Conservation (phyloP, 2,797 vertebrate genomes). For the Lagodon rhomboides region DNA sequence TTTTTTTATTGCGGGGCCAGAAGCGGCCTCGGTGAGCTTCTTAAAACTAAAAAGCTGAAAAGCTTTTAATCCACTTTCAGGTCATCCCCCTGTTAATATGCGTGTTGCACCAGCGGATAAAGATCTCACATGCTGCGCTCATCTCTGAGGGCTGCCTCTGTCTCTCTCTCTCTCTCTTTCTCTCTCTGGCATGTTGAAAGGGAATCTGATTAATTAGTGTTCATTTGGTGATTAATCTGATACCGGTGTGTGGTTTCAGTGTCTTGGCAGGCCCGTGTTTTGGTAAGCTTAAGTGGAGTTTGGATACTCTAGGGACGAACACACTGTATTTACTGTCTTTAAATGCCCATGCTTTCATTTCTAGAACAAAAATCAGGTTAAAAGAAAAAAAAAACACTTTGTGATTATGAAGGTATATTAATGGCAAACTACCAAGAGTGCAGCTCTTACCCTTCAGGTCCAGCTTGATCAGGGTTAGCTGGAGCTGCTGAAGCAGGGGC, state of each 20-base stretch:
- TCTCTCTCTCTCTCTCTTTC: constrained; percentile 19
- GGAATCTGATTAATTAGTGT: constrained; percentile 71
- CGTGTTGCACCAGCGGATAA: constrained; percentile 51
- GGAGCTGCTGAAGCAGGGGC: constrained; percentile 11
- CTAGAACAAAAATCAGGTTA: not conserved
- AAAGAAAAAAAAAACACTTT: not conserved
- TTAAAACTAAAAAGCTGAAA: constrained; percentile 78
- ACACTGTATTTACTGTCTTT: constrained; percentile 14
- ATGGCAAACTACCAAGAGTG: not conserved
- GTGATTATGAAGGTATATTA: not conserved
- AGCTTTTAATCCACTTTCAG: constrained; percentile 85
- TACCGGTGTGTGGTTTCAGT: constrained; percentile 47
- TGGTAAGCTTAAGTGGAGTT: constrained; percentile 13
- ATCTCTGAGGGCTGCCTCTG: constrained; percentile 46
- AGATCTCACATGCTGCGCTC: constrained; percentile 57
- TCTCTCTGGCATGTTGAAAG: constrained; percentile 37
- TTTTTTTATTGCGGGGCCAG: constrained; percentile 50
- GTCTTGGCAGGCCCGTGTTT: constrained; percentile 48
- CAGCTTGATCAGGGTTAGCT: constrained; percentile 56
- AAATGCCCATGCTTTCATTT: not conserved
- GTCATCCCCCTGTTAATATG: constrained; percentile 70
- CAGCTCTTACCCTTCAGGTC: constrained; percentile 74
- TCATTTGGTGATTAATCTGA: constrained; percentile 64
- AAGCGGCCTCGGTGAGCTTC: constrained; percentile 73
- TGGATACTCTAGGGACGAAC: constrained; percentile 11